Evolutionary conservation across 2,888 invertebrate genomes (phyloP).

Genomic region (Stenchaetothrips biformis): DNA sequence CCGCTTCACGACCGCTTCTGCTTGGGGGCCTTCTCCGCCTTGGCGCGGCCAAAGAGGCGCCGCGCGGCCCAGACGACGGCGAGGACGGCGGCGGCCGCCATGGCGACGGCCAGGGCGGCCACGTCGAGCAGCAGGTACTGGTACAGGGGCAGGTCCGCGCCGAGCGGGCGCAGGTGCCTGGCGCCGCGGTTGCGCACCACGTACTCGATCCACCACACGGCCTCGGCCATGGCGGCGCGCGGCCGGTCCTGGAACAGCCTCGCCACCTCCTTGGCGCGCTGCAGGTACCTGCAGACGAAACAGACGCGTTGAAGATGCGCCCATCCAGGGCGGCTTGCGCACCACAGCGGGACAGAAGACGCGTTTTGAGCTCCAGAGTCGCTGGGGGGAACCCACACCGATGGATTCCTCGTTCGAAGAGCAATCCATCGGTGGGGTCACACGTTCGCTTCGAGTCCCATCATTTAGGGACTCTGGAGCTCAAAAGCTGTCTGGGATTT

Average conservation of each 20-base stretch:
- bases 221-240: slow-evolving; percentile 36
- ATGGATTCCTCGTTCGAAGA: no score
- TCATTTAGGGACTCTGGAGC: neutral
- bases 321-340: neutral
- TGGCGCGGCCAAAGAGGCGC: neutral
- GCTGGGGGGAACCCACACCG: no score
- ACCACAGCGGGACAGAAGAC: no score
- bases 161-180: slow-evolving; percentile 32
- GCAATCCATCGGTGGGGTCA: no score
- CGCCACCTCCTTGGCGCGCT: slow-evolving; percentile 37
- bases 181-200: slow-evolving; percentile 38
- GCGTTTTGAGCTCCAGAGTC: no score
- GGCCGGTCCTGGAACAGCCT: slow-evolving; percentile 38
- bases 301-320: neutral
- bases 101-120: slow-evolving; percentile 26
- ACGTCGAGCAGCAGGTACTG: slow-evolving; percentile 34
- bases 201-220: slow-evolving; percentile 40
- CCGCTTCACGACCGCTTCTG: no score
- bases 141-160: slow-evolving; percentile 32
- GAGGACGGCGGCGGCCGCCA: neutral
- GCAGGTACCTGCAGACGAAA: slow-evolving; percentile 35
- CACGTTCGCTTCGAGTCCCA: no score
- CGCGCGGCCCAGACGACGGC: neutral
- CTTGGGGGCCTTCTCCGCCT: neutral
- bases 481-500: neutral